Base-by-base conservation (phyloP, 2,797 vertebrate genomes). In the Pyrocephalus nanus region DNA sequence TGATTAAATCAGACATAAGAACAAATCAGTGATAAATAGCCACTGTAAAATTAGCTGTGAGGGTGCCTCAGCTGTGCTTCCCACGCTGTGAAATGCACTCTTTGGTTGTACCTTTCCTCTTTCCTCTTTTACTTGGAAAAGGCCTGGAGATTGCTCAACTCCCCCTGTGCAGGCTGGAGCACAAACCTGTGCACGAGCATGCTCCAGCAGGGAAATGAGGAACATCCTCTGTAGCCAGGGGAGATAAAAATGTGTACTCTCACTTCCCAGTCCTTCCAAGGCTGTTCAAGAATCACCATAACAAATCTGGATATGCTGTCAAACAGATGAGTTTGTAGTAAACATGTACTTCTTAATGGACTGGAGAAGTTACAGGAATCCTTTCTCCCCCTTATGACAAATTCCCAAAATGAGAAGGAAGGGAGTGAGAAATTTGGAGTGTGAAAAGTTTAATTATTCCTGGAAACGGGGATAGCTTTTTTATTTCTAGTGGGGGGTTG, bases 121-220 rank as follows among this genome's bases (percentile, higher is more conserved):
- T 92, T 51, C 42, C n/a, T 67, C 61, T 47, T 60, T 32, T 20
- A 36, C 62, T 53, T 93, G 88, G 72, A 89, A 51, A 1, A 1
- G 25, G 22, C 9, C 18, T 77, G 30, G 34, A 21, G 32, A 57
- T 92, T 86, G 79, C 73, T 60, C 45, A 94, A 27, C 3, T 2
- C 8, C 43, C 36, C 0, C 51, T 18, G 0, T 30, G 51, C 36
- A 43, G 67, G 23, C 36, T 83, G 88, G 48, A 92, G 54, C 32
- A 43, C 75, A 82, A 14, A 73, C 2, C 38, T 42, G 75, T 38
- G 32, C 58, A 51, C 0, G 1, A 84, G 21, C 9, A 0, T 0
- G 11, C 21, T 42, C 58, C 22, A 10, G 30, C 12, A 34, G 0
- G 1, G 18, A 9, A 69, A 53, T 3, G 42, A 86, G 22, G 71